Evolutionary conservation across 2,113 vertebrate species (phyloP).

Genomic region (Megaceryle torquata): DNA sequence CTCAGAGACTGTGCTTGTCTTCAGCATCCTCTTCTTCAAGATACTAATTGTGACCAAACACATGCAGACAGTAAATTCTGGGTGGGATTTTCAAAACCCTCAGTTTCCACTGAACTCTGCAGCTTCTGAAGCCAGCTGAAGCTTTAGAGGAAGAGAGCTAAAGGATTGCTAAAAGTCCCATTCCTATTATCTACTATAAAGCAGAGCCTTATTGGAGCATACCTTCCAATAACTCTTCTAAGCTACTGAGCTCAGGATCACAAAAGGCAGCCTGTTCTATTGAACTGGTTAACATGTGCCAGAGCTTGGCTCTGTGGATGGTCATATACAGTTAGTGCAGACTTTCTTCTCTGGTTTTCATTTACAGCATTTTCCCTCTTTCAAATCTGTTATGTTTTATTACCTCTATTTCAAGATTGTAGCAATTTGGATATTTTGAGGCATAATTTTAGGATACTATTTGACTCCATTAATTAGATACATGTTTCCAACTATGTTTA

Average conservation of each 20-base stretch:
- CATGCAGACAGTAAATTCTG: neutral
- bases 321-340: neutral
- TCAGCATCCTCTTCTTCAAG: neutral
- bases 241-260: neutral
- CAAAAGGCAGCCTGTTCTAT: neutral
- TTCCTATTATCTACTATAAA: neutral
- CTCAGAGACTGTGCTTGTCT: neutral
- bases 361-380: neutral
- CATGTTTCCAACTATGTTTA: neutral
- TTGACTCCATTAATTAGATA: neutral
- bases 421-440: constrained; percentile 4
- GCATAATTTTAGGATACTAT: neutral
- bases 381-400: neutral
- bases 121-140: neutral
- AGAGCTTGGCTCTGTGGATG: neutral
- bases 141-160: neutral
- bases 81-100: neutral
- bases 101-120: neutral
- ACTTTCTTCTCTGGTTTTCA: constrained; percentile 5
- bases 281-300: neutral
- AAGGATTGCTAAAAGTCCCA: neutral
- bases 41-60: neutral
- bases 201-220: neutral
- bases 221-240: neutral
- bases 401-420: neutral